Evolutionary conservation across 2,113 vertebrate genomes (phyloP), one percentile per base, ranked within the genome.

Genomic region (Eublepharis macularius): DNA sequence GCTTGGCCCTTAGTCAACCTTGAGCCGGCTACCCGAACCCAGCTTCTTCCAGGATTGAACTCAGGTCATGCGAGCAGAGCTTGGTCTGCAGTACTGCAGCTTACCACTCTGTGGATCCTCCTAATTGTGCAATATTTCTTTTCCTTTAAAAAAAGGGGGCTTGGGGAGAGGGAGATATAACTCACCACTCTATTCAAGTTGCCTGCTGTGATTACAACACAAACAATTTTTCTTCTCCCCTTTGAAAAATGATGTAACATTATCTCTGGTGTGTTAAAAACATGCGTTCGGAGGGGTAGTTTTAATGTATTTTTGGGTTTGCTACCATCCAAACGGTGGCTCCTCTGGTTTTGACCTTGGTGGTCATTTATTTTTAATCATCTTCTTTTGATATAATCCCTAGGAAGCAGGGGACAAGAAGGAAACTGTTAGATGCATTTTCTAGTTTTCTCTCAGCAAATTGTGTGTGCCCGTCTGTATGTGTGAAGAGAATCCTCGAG

Each of bases 181-280:
- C 63, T 39, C 13, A 72, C 16, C 29, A 51, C 3, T 77, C 63
- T 34, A n/a, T 43, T 29, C 60, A 77, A 69, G 47, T 84, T 36
- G 77, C 63, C 74, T 49, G 10, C 45, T 34, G 29, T 43, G 68
- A 45, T 47, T 54, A 39, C 51, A 70, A 86, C 21, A 1, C 39
- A 86, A 91, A 78, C 11, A 10, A 39, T 65, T 87, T 87, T 69
- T 80, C 32, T 76, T 85, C 72, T 88, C 72, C 74, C 41, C 72
- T 82, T 82, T 36, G 10, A 84, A 49, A 12, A 91, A 47, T 51
- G 76, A 78, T 29, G 41, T 16, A 82, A 13, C 83, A 87, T 74
- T 21, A 86, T 74, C 26, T 65, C 82, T 83, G 65, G 65, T 43
- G 66, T 63, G 60, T 16, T 82, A 21, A 70, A 19, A 68, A 32